phyloP scores from a whole-genome alignment of 2,888 invertebrate species.

The Cephus pygmeus region DNA sequence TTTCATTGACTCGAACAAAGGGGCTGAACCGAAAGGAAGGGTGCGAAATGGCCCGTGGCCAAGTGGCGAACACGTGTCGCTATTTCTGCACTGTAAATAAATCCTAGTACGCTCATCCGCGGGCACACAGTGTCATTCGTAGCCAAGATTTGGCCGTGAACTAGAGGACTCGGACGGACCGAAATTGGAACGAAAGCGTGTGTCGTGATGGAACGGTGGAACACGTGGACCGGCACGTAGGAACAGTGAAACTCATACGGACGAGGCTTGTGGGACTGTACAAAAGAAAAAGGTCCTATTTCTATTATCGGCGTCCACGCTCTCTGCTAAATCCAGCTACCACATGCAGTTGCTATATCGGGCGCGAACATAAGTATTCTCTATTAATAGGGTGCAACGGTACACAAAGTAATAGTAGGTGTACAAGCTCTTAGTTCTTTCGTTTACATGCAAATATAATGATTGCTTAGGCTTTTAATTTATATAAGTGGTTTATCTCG shows the following conservation, averaged over 20 bases:
- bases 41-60: constrained; percentile 36
- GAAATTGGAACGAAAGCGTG: neutral
- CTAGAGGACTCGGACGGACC: neutral
- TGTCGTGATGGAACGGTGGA: neutral
- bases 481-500: neutral
- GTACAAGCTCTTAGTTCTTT: neutral
- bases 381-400: neutral
- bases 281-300: neutral
- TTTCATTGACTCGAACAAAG: constrained; percentile 22
- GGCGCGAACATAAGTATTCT: neutral
- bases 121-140: neutral
- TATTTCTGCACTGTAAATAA: constrained; percentile 37
- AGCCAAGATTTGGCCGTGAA: constrained; percentile 29
- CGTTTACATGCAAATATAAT: neutral
- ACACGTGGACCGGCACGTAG: neutral
- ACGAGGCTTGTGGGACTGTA: neutral
- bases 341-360: neutral
- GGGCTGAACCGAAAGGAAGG: constrained; percentile 5
- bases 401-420: neutral
- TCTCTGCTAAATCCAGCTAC: neutral
- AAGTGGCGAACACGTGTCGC: constrained; percentile 44
- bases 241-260: neutral
- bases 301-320: neutral
- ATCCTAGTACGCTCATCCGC: neutral
- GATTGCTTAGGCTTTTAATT: neutral